phyloP scores from a whole-genome alignment of 2,113 vertebrate species.

The Urocolius indicus region DNA sequence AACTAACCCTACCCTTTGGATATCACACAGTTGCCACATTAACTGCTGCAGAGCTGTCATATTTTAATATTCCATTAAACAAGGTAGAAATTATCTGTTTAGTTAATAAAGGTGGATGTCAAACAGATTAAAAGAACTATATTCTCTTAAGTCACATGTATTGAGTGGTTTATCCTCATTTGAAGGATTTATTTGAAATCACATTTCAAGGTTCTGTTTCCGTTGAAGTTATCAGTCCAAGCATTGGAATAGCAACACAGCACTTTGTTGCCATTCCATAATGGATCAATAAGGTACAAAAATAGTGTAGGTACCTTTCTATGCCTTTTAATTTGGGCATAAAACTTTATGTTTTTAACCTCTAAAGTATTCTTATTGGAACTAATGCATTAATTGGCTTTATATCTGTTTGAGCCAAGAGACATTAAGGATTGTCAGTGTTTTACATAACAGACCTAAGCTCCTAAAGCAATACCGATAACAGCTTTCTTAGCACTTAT shows the following conservation, averaged over 20 bases:
- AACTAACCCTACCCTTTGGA: neutral
- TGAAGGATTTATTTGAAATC: neutral
- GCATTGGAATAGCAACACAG: neutral
- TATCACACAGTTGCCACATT: neutral
- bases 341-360: neutral
- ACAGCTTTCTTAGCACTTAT: neutral
- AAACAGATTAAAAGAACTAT: slow-evolving; percentile 51
- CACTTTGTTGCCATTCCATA: neutral
- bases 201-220: neutral
- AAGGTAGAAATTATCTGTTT: neutral
- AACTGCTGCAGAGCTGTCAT: neutral
- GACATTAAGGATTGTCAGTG: neutral
- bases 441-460: neutral
- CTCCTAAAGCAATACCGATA: neutral
- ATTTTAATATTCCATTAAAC: slow-evolving; percentile 14
- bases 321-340: neutral
- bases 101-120: neutral
- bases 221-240: neutral
- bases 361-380: neutral
- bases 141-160: neutral
- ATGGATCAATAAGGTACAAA: neutral
- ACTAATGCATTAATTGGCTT: neutral
- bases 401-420: neutral
- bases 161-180: neutral
- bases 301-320: neutral